These are phyloP conservation scores for Megaceryle alcyon DNA, from an alignment of 2,797 vertebrate species.

Conservation along the genomic window DNA sequence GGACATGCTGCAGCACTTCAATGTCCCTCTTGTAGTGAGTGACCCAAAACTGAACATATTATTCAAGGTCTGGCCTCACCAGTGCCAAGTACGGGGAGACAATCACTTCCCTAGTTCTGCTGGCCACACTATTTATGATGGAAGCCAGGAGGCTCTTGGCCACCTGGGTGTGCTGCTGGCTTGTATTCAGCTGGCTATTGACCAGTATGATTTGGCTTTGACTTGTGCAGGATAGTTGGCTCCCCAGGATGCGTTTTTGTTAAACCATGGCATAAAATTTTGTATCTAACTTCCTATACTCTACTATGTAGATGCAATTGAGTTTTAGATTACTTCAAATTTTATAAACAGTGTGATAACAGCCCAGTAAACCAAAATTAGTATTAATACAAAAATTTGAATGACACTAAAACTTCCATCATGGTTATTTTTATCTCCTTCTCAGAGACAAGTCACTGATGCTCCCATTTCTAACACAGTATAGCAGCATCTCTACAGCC, in stretches of 20 bases:
- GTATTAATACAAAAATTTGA: not conserved
- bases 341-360: not conserved
- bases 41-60: not conserved
- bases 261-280: not conserved
- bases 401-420: not conserved
- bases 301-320: not conserved
- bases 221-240: not conserved
- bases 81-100: not conserved
- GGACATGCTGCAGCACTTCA: accelerated
- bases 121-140: not conserved
- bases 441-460: not conserved
- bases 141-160: not conserved
- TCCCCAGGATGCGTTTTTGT: not conserved
- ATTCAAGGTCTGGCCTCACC: not conserved
- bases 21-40: accelerated
- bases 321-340: not conserved
- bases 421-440: not conserved
- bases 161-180: not conserved
- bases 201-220: not conserved
- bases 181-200: not conserved
- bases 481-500: not conserved
- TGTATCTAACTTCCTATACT: not conserved
- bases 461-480: not conserved
- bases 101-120: not conserved
- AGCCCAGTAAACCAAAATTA: no score